phyloP scores from a whole-genome alignment of 1,140 invertebrate species.

The Drosophila willistoni region DNA sequence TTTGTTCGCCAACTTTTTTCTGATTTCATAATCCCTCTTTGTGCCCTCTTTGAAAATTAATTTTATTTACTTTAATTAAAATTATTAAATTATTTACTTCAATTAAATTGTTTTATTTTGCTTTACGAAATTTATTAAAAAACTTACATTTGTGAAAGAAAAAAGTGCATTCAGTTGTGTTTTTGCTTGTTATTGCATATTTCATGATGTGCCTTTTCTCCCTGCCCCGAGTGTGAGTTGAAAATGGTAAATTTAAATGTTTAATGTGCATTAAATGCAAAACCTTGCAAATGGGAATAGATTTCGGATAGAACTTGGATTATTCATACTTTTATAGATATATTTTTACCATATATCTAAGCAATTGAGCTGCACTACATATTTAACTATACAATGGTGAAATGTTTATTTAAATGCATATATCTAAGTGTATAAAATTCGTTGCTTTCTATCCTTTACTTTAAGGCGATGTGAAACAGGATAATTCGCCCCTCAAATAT shows the following conservation, averaged over 20 bases:
- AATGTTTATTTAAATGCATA: no score
- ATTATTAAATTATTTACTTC: no score
- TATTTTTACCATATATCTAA: no score
- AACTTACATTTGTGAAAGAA: not conserved
- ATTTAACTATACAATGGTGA: no score
- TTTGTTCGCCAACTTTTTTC: slow-evolving; percentile 40
- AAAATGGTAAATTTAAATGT: slow-evolving; percentile 3
- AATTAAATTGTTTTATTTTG: slow-evolving; percentile 55
- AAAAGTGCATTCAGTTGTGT: not conserved
- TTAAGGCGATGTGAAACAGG: no score
- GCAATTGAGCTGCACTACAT: no score
- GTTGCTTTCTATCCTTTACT: no score
- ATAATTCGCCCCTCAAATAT: no score
- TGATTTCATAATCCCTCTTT: slow-evolving; percentile 54
- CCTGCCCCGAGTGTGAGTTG: not conserved
- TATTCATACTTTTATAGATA: no score
- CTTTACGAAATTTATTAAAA: slow-evolving; percentile 12
- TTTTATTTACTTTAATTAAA: slow-evolving; percentile 79
- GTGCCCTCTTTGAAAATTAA: slow-evolving; percentile 60
- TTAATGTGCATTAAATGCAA: slow-evolving; percentile 3
- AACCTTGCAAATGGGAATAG: not conserved
- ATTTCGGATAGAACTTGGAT: not conserved
- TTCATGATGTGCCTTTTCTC: slow-evolving; percentile 16
- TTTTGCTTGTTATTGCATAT: slow-evolving; percentile 17
- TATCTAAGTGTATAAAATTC: no score